Percentiles rank a stretch among this genome's conserved stretches.
Evolutionary conservation across 2,797 vertebrate genomes (phyloP).

Genomic region (Melanotaenia nigrans): DNA sequence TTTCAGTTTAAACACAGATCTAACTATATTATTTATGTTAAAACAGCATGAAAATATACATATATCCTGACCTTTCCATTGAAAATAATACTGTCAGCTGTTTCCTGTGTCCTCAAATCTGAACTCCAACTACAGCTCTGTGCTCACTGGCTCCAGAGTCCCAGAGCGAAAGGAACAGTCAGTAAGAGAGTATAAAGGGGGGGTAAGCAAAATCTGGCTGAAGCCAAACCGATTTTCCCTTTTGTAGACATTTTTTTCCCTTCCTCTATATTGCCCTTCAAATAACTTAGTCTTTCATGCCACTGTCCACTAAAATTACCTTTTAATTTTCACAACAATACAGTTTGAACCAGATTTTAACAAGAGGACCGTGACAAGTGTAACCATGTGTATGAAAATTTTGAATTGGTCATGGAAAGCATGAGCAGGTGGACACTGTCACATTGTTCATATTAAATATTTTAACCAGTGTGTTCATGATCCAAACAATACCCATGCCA

Average conservation of each 20-base stretch:
- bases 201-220: conserved; percentile 47
- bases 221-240: conserved; percentile 47
- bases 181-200: conserved; percentile 11
- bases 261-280: conserved; percentile 46
- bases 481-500: neutral
- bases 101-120: conserved; percentile 40
- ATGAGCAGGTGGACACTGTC: conserved; percentile 25
- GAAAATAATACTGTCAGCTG: conserved; percentile 30
- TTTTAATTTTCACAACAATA: conserved; percentile 63
- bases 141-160: conserved; percentile 17
- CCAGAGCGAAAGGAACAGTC: conserved; percentile 26
- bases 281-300: conserved; percentile 59
- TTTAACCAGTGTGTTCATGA: neutral
- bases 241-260: conserved; percentile 6
- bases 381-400: conserved; percentile 19
- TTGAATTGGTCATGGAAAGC: conserved; percentile 35
- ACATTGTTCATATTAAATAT: conserved; percentile 17
- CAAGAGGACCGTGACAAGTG: conserved; percentile 33
- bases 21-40: neutral
- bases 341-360: conserved; percentile 37
- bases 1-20: neutral
- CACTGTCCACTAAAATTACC: conserved; percentile 51
- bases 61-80: conserved; percentile 2
- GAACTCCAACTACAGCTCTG: conserved; percentile 39
- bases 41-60: conserved; percentile 1